phyloP scores from a whole-genome alignment of 92 coral and sea anemone species.

The Siderastrea siderea region DNA sequence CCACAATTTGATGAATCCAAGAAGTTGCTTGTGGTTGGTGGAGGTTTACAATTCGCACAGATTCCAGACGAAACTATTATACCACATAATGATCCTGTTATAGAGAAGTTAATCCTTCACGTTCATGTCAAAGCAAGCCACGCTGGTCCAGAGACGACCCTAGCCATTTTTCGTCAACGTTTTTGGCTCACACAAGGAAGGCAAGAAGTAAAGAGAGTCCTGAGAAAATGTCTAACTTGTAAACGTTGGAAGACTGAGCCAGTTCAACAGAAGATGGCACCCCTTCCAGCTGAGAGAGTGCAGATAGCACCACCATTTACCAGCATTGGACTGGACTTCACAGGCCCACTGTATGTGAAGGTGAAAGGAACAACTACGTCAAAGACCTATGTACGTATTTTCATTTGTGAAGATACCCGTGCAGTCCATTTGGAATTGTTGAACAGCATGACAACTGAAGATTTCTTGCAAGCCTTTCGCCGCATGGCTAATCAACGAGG shows the following conservation, averaged over 20 bases:
- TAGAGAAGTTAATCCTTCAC: slow-evolving; percentile 33
- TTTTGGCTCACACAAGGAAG: slow-evolving; percentile 46
- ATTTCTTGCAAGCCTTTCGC: slow-evolving; percentile 41
- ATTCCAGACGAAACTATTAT: slow-evolving; percentile 13
- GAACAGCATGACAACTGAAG: not conserved
- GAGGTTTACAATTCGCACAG: slow-evolving; percentile 1
- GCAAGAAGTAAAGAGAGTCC: slow-evolving; percentile 35
- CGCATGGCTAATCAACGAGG: slow-evolving; percentile 53
- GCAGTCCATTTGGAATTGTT: not conserved
- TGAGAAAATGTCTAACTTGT: slow-evolving; percentile 33
- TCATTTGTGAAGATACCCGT: no score
- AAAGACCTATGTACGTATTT: no score
- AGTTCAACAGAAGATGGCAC: slow-evolving; percentile 8
- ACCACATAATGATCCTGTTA: slow-evolving; percentile 39
- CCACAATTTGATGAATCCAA: slow-evolving; percentile 7
- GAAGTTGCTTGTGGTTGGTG: slow-evolving; percentile 46
- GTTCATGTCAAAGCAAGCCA: slow-evolving; percentile 24
- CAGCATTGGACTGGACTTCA: no score
- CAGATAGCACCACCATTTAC: no score
- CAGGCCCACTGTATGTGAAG: no score
- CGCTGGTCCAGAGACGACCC: slow-evolving; percentile 55
- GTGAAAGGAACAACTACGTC: no score
- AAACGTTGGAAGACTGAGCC: slow-evolving; percentile 16
- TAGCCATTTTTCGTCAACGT: slow-evolving; percentile 37
- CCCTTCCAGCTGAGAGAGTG: no score